A percentile compares a stretch with the other conserved stretches of the same genome.
These are phyloP conservation scores for Dicrurus megarhynchus DNA, from an alignment of 2,113 vertebrate genomes.

Conservation along the genomic window DNA sequence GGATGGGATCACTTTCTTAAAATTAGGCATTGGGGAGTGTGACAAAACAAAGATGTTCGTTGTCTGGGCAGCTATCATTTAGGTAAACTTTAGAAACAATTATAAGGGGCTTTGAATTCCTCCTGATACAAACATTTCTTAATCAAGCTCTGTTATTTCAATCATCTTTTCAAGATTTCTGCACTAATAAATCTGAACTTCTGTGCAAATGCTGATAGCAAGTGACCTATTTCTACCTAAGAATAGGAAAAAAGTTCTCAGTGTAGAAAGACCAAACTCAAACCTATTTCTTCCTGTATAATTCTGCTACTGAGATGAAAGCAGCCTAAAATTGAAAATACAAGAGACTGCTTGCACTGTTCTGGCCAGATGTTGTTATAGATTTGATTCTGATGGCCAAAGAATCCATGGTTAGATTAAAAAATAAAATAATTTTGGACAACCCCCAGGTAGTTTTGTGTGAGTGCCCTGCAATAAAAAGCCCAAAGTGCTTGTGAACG, in stretches of 20 bases:
- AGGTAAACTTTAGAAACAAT: neutral
- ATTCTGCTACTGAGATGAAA: neutral
- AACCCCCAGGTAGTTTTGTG: neutral
- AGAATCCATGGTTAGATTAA: too few relatives aligned
- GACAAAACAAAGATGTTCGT: neutral
- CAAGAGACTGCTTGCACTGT: neutral
- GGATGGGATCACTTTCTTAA: neutral
- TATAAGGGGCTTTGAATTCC: neutral
- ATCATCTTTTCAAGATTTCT: neutral
- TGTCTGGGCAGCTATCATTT: neutral
- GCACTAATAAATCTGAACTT: neutral
- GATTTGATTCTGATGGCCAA: neutral
- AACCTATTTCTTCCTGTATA: neutral
- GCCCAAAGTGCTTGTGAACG: neutral
- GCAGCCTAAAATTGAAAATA: neutral
- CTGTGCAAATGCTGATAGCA: neutral
- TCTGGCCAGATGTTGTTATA: neutral
- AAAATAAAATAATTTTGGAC: neutral
- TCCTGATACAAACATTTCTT: neutral
- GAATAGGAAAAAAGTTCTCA: neutral
- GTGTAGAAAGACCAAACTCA: neutral
- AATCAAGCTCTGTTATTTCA: neutral
- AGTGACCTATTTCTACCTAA: neutral
- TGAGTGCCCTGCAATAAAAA: neutral
- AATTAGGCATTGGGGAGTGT: neutral